Base-by-base conservation (phyloP, 2,113 vertebrate genomes). In the Prochilodus magdalenae region DNA sequence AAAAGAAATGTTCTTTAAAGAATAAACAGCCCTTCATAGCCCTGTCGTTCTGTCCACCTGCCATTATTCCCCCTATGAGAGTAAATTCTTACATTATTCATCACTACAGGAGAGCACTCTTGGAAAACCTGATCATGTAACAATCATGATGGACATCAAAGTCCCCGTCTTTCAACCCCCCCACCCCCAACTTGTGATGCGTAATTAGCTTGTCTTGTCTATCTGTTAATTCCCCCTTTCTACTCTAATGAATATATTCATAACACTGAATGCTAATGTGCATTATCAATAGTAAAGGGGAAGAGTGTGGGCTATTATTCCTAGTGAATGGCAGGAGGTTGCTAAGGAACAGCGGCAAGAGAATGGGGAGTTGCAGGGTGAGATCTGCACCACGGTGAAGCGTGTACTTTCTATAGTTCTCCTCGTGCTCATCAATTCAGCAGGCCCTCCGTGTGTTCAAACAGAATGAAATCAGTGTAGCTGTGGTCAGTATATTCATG, bases 211-310 rank as follows among this genome's bases (percentile, higher is more conserved):
- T 70, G 4, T 82, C 82, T 83, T 80, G 83, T 90, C 83, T 88
- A 92, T 91, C 90, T 90, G 90, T 89, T 91, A 90, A 85, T 84
- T 67, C 85, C 84, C 81, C 76, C 85, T 84, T 91, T 89, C 89
- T 89, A 86, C 88, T 85, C 88, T 89, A 85, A 90, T 88, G 91
- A 94, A 92, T 92, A 87, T 91, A 91, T 92, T 93, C 89, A 90
- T 91, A 89, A 92, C 89, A 88, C 86, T 86, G 84, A 80, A 87
- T 88, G 84, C 86, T 92, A 87, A 91, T 91, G 90, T 90, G 88
- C 87, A 88, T 88, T 74, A 86, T 91, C 90, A 88, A 89, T 89
- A 86, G 81, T 79, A 82, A 84, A 72, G 85, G 63, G 81, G 76
- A 83, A 84, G 82, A 87, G 89, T 89, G 83, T 81, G 81, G 87